phyloP scores from a whole-genome alignment of 2,888 invertebrate species.

The Lagria hirta region DNA sequence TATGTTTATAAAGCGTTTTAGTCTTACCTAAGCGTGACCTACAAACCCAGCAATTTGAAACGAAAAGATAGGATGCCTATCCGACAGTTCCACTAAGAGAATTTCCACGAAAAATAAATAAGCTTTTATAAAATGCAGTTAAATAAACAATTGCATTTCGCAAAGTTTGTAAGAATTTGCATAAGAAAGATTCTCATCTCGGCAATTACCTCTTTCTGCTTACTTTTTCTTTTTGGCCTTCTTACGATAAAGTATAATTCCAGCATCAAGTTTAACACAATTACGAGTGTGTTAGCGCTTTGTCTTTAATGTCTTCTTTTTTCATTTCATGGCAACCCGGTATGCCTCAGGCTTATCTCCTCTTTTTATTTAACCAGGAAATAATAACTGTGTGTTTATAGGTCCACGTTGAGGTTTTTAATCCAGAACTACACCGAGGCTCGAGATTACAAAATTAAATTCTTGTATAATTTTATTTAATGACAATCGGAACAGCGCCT shows the following conservation, averaged over 20 bases:
- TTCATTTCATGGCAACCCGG: slow-evolving; percentile 18
- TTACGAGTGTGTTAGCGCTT: slow-evolving; percentile 31
- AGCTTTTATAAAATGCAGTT: slow-evolving; percentile 9
- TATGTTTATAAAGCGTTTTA: no score
- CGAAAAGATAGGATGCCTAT: no score
- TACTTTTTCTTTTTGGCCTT: slow-evolving; percentile 20
- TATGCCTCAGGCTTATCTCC: slow-evolving; percentile 30
- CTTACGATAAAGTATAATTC: slow-evolving; percentile 31
- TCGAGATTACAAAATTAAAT: slow-evolving; percentile 31
- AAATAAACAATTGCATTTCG: slow-evolving; percentile 17
- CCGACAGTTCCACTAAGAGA: no score
- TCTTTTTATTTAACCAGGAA: slow-evolving; percentile 34
- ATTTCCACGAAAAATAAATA: no score
- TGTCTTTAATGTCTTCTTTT: slow-evolving; percentile 28
- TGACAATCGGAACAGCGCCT: slow-evolving; percentile 4
- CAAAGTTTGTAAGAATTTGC: slow-evolving; percentile 19
- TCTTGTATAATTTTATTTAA: slow-evolving; percentile 30
- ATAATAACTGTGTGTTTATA: slow-evolving; percentile 29
- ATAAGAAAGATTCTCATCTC: slow-evolving; percentile 27
- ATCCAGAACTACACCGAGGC: slow-evolving; percentile 27
- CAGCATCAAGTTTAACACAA: slow-evolving; percentile 31
- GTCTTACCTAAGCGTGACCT: no score
- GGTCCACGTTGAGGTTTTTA: slow-evolving; percentile 30
- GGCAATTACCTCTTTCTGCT: slow-evolving; percentile 20
- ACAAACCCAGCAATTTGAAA: no score